Evolutionary conservation across 2,113 vertebrate species (phyloP), one percentile per base, ranked within the genome.

Genomic region (Colaptes auratus): DNA sequence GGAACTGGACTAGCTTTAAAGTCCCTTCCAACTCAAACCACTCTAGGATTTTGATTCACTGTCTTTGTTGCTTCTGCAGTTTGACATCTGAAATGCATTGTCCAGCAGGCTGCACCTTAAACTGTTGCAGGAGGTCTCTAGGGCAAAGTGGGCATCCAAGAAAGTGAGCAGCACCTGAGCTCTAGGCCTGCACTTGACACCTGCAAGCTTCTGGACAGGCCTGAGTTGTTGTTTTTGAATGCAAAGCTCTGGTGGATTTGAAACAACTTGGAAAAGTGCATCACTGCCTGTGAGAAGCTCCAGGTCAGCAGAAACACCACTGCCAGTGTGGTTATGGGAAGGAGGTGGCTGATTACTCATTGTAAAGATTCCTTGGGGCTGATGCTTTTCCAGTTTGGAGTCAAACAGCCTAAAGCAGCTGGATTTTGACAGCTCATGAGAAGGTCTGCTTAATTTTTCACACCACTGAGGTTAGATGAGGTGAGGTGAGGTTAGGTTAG

Each of bases 351-450:
- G 50, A 36, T 69, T 50, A 24, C 35, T 87, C 63, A 31, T 46
- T 94, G 42, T 92, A 83, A 70, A 87, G 58, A 42, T 67, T 60
- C 71, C 78, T 73, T 85, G 80, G 88, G 71, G 65, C 60, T 88
- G 91, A 74, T 93, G 76, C 76, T 91, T 93, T 86, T 93, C 88
- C 75, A 88, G 33, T 74, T 85, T 91, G 84, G 91, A 88, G 52
- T 88, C 23, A 78, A 74, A 92, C 64, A 89, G 14, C 63, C 67
- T 70, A 17, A 74, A 88, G 56, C 55, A 59, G 36, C 66, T 70
- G 80, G 50, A 65, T 21, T 90, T 65, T 70, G 74, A 24, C 30
- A 66, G 48, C 64, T 84, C 8, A 0, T 66, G 56, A 11, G 20
- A 48, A 84, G 50, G 56, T 55, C 66, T 64, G 30, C 39, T 42